Conservation (phyloP, 1,140 invertebrate species). For the Chlorops oryzae region DNA sequence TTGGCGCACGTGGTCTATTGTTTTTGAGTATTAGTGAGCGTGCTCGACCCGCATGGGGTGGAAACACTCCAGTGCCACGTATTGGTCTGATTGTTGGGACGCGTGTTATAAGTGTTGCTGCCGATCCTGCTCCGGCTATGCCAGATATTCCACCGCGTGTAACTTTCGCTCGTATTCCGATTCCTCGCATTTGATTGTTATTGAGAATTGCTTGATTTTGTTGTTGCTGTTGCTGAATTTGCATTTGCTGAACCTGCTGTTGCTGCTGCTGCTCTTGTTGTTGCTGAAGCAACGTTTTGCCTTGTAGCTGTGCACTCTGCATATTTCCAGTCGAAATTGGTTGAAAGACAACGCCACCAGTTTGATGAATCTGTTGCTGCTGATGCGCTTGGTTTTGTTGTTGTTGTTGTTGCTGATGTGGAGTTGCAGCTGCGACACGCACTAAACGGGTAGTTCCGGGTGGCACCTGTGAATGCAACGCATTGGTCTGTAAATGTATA, state of each 20-base stretch:
- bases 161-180: too few relatives aligned
- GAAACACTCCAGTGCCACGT: too few relatives aligned
- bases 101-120: too few relatives aligned
- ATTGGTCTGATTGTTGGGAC: too few relatives aligned
- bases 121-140: too few relatives aligned
- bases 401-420: constrained; percentile 5
- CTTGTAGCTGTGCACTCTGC: constrained; percentile 15
- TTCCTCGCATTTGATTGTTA: too few relatives aligned
- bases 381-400: constrained; percentile 12
- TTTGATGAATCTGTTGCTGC: constrained; percentile 12
- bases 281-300: constrained; percentile 23
- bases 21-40: neutral
- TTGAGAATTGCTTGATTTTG: too few relatives aligned
- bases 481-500: constrained; percentile 13
- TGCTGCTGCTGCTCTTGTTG: constrained; percentile 28
- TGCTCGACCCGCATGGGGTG: neutral
- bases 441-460: constrained; percentile 1
- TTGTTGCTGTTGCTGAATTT: constrained; percentile 34
- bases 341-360: constrained; percentile 14
- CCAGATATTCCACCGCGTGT: too few relatives aligned
- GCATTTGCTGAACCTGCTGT: constrained; percentile 21
- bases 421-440: constrained; percentile 9
- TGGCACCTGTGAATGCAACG: too few relatives aligned
- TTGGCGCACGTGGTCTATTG: neutral
- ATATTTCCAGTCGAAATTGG: constrained; percentile 10